Evolutionary conservation across 2,888 invertebrate species (phyloP).

Genomic region (Clitarchus hookeri): DNA sequence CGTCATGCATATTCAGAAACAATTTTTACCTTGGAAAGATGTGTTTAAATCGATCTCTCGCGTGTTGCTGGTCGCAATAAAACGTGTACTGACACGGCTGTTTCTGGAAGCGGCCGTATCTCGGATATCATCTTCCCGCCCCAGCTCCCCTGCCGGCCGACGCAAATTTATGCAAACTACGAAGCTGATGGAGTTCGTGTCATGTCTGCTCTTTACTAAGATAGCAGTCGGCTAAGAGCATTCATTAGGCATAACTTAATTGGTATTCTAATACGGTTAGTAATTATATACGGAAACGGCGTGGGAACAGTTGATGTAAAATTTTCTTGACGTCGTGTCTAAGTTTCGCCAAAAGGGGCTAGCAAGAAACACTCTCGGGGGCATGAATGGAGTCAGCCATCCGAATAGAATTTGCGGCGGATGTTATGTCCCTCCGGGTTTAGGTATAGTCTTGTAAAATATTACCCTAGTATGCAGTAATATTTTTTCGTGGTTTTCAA

Average conservation of each 20-base stretch:
- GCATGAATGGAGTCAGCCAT: too few species aligned
- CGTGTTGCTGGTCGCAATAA: background rate
- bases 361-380: too few species aligned
- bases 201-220: background rate
- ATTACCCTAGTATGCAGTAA: too few species aligned
- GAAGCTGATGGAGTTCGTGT: background rate
- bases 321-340: background rate
- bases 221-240: background rate
- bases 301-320: background rate
- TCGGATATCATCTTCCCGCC: background rate
- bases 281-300: background rate
- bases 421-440: too few species aligned
- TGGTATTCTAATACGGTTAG: background rate
- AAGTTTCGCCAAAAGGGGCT: background rate
- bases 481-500: too few species aligned
- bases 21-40: background rate
- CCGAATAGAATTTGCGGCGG: too few species aligned
- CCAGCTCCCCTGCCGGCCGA: background rate
- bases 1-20: background rate
- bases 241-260: constrained; percentile 3
- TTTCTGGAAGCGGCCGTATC: background rate
- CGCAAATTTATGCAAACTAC: background rate
- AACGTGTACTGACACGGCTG: background rate
- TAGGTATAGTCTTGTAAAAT: too few species aligned
- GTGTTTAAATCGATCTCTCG: too few species aligned